Base-by-base conservation (phyloP, 2,888 invertebrate species). In the Polyommatus icarus region DNA sequence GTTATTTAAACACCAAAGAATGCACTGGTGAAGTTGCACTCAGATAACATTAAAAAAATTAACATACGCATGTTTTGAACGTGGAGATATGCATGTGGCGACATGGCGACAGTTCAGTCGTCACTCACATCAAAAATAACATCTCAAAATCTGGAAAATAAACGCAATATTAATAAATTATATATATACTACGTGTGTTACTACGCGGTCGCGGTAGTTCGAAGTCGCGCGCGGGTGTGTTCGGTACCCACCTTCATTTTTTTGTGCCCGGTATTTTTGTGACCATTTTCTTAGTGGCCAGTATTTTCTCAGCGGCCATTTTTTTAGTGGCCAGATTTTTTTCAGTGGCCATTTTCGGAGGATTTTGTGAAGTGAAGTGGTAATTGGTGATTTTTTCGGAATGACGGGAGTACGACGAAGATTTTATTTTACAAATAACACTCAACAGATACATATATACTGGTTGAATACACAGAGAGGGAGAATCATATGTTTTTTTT, bases 141-240 rank as follows among this genome's bases (percentile, higher is more conserved):
- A 84, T 81, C 83, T 82, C 81, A 84, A 86, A 86, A 87, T 84
- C 84, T 86, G 83, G 84, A 82, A 87, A 84, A 87, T 87, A 85
- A 84, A 87, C 88, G 88, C 89, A 89, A 90, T 90, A 90, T 90
- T 89, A 88, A 86, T 87, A 87, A 86, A 87, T 90, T 89, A 88
- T 90, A 88, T 88, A 88, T 87, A 89, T 89, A 89, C 82, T 83
- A 83, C 81, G 85, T 84, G 83, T 81, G 84, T 84, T 86, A 83
- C 83, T 82, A 82, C 83, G 85, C 81, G 81, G 78, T 78, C 57
- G 80, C 81, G 83, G 87, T 91, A 92, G 92, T 92, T 88, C 84
- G 77, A 81, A 83, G 82, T 81, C 86, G 89, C 87, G 89, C 90
- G 87, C 82, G 84, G 83, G 80, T 80, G 87, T 80, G 91, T 83